Evolutionary conservation across 2,888 invertebrate species (phyloP).

Genomic region (Thereva nobilitata): DNA sequence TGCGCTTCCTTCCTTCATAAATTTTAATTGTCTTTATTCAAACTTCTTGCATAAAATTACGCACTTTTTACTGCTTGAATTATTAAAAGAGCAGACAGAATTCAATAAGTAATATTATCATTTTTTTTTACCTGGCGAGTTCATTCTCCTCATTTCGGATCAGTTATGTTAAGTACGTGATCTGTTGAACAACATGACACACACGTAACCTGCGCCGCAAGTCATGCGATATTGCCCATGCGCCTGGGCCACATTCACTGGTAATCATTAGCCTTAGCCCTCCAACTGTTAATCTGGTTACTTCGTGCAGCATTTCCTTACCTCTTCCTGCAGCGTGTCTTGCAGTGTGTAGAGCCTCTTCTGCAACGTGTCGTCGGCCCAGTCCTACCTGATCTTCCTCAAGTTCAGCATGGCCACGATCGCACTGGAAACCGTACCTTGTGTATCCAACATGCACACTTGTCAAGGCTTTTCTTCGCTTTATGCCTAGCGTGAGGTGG

Average conservation of each 20-base stretch:
- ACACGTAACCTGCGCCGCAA: slow-evolving; percentile 6
- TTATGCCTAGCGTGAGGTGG: too few species aligned
- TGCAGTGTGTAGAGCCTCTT: too few species aligned
- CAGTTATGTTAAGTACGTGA: slow-evolving; percentile 23
- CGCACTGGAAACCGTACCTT: too few species aligned
- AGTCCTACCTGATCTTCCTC: too few species aligned
- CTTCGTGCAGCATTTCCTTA: not conserved
- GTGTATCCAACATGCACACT: too few species aligned
- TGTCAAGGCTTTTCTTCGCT: too few species aligned
- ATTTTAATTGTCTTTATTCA: not conserved
- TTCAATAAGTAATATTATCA: not conserved
- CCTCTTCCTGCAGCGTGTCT: too few species aligned
- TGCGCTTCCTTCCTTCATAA: not conserved
- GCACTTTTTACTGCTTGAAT: not conserved
- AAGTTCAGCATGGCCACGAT: too few species aligned
- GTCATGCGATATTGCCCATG: slow-evolving; percentile 12
- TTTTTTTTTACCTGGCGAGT: slow-evolving; percentile 1
- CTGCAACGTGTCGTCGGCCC: too few species aligned
- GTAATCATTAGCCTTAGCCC: slow-evolving; percentile 22
- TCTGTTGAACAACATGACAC: slow-evolving; percentile 16
- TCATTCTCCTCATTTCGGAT: slow-evolving; percentile 19
- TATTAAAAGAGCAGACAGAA: slow-evolving; percentile 5
- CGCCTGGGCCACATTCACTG: slow-evolving; percentile 21
- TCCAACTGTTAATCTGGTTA: slow-evolving; percentile 19
- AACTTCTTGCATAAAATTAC: not conserved